Evolutionary conservation across 2,888 invertebrate genomes (phyloP).

Genomic region (Gymnoscelis rufifasciata): DNA sequence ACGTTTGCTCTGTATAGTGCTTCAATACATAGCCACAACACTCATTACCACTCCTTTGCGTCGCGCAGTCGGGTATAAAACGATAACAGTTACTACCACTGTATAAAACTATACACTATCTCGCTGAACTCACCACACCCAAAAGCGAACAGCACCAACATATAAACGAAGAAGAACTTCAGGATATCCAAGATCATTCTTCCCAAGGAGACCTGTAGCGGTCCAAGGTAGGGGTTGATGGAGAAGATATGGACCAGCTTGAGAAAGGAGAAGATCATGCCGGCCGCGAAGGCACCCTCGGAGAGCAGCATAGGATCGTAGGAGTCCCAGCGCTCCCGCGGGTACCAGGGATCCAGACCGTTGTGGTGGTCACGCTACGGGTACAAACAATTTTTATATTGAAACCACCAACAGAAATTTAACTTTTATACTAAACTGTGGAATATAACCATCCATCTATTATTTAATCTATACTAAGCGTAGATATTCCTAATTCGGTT

Average conservation of each 20-base stretch:
- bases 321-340: constrained; percentile 94
- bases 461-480: no score
- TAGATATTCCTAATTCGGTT: no score
- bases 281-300: constrained; percentile 96
- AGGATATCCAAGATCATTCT: constrained; percentile 96
- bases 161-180: constrained; percentile 97
- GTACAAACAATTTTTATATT: not conserved
- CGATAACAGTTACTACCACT: no score
- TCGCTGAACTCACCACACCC: constrained; percentile 95
- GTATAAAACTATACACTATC: no score
- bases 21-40: no score
- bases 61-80: no score
- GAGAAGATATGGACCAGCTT: constrained; percentile 98
- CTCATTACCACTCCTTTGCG: no score
- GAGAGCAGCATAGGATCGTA: constrained; percentile 97
- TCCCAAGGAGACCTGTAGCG: constrained; percentile 94
- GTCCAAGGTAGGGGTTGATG: constrained; percentile 97
- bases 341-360: constrained; percentile 89
- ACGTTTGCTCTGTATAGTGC: no score
- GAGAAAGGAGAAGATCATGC: constrained; percentile 97
- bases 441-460: no score
- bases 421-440: no score
- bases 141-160: constrained; percentile 95
- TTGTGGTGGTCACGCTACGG: constrained; percentile 83
- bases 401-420: no score